Evolutionary conservation across 2,888 invertebrate species (phyloP), one percentile per base, ranked within the genome.

Genomic region (Parnassius orleans): DNA sequence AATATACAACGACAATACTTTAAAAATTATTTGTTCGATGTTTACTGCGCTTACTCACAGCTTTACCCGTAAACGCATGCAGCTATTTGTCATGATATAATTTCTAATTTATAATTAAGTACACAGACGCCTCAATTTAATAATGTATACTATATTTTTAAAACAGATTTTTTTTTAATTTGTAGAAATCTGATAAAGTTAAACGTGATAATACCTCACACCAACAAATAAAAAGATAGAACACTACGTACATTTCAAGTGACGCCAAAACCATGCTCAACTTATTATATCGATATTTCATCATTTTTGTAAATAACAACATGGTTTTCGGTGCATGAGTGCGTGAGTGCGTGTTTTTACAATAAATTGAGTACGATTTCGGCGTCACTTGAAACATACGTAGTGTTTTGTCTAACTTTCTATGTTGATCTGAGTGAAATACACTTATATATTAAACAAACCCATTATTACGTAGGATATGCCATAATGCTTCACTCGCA

Each of bases 381-480:
- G 5, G 5, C 33, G 33, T 33, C 33, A 7, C 33, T 33, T 33
- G 33, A 33, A 33, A 33, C 33, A 1, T 33, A 7, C 33, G 7
- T 33, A 33, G 33, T 33, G 33, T 33, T 33, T 33, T 33, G 33
- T 7, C 7, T 33, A 33, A 1, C 33, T 33, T 33, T 33, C 7
- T 33, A 7, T 1, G 33, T 33, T 7, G 5, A 5, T 33, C 33
- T 33, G 33, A 33, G 33, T 33, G 33, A 33, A 33, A 33, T 33
- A 33, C 33, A 33, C 33, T 33, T 33, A 33, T 61, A 63, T 70
- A 68, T 65, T 67, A 68, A 65, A 70, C 69, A 68, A 69, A 67
- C 65, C 66, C 65, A 69, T 68, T 67, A 65, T 67, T 68, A 73
- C 71, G 71, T 76, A 81, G 78, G 86, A 86, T 85, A 87, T 87